Percentiles rank a stretch among this genome's conserved stretches.
These are phyloP conservation scores for Mobula hypostoma DNA, from an alignment of 2,113 vertebrate species.

Conservation along the genomic window DNA sequence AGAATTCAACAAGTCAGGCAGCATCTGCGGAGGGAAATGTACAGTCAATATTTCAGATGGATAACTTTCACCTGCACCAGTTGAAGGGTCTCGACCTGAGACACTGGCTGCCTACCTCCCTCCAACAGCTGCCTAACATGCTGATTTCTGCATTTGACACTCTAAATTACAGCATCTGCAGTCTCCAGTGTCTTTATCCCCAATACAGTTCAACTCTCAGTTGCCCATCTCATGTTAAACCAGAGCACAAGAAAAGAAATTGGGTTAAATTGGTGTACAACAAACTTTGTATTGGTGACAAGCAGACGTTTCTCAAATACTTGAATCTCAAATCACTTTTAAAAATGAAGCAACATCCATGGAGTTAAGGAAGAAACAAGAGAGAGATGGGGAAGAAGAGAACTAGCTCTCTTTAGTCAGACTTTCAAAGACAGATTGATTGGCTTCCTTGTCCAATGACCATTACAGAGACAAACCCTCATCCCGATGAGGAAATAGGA, in stretches of 20 bases:
- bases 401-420: background rate
- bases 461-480: background rate
- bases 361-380: background rate
- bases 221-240: background rate
- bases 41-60: too few species aligned
- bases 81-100: too few species aligned
- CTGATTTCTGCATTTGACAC: too few species aligned
- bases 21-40: too few species aligned
- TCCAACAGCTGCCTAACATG: too few species aligned
- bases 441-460: too few species aligned
- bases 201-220: too few species aligned
- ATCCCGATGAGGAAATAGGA: constrained; percentile 45
- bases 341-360: background rate
- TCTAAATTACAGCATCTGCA: too few species aligned
- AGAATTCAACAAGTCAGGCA: too few species aligned
- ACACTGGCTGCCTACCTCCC: too few species aligned
- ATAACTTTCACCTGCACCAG: too few species aligned
- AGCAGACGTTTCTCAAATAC: background rate
- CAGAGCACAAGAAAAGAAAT: background rate
- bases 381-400: background rate
- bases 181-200: too few species aligned
- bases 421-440: background rate
- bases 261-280: background rate
- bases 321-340: background rate
- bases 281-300: background rate